Conservation (phyloP, 2,113 vertebrate genomes). For the Callipepla californica region DNA sequence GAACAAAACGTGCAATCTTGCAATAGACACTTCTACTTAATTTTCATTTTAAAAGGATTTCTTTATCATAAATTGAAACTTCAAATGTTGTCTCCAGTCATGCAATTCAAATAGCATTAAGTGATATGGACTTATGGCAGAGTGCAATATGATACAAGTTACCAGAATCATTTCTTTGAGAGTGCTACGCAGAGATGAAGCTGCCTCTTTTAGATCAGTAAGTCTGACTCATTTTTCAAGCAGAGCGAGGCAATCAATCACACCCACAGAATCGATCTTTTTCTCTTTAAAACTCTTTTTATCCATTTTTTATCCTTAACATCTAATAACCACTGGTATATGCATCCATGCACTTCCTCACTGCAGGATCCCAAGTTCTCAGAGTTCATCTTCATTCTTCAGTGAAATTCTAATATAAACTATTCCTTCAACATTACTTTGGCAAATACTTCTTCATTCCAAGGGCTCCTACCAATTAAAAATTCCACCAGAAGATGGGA, state of each 20-base stretch:
- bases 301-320: conserved; percentile 6
- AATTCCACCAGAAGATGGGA: background rate
- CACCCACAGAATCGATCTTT: background rate
- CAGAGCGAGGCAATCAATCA: background rate
- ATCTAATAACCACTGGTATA: background rate
- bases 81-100: background rate
- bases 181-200: background rate
- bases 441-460: background rate
- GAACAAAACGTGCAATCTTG: background rate
- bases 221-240: conserved; percentile 10
- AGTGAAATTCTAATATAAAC: background rate
- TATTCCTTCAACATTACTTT: background rate
- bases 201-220: background rate
- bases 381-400: background rate
- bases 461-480: background rate
- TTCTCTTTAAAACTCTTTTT: background rate
- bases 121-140: background rate
- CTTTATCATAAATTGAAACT: background rate
- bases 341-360: background rate
- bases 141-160: background rate
- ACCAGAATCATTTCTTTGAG: background rate
- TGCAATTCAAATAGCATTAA: conserved; percentile 29
- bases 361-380: background rate
- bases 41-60: background rate
- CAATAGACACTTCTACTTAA: background rate